Conservation (phyloP, 2,888 invertebrate genomes). For the Drosophila phalerata region DNA sequence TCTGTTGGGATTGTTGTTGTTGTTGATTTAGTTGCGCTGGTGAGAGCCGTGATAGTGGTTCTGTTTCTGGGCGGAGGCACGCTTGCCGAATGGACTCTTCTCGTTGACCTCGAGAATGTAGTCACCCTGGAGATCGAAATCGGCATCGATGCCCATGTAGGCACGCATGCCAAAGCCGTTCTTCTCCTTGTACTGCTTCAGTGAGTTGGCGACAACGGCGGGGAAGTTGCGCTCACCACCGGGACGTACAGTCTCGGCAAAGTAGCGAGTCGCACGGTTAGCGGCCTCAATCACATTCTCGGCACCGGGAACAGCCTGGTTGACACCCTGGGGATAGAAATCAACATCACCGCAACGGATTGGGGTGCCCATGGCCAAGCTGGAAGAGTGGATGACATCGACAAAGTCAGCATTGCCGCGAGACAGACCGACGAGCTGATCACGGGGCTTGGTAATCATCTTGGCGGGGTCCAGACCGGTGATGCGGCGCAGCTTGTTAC, state of each 20-base stretch:
- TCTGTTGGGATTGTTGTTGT: slow-evolving; percentile 11
- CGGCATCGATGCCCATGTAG: slow-evolving; percentile 82
- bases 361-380: slow-evolving; percentile 73
- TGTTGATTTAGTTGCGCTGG: slow-evolving; percentile 24
- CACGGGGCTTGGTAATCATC: slow-evolving; percentile 64
- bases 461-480: slow-evolving; percentile 84
- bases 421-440: slow-evolving; percentile 73
- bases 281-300: slow-evolving; percentile 81
- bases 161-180: slow-evolving; percentile 78
- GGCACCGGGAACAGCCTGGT: slow-evolving; percentile 76
- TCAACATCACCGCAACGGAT: slow-evolving; percentile 81
- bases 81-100: slow-evolving; percentile 82
- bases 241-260: slow-evolving; percentile 83
- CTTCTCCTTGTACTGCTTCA: slow-evolving; percentile 78
- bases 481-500: slow-evolving; percentile 82
- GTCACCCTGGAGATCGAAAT: slow-evolving; percentile 79
- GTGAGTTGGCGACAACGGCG: slow-evolving; percentile 81
- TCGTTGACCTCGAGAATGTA: slow-evolving; percentile 83
- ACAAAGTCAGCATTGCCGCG: slow-evolving; percentile 84
- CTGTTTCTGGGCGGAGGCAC: slow-evolving; percentile 74
- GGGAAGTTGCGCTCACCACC: slow-evolving; percentile 84
- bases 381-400: slow-evolving; percentile 84
- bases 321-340: slow-evolving; percentile 84
- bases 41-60: slow-evolving; percentile 69
- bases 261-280: slow-evolving; percentile 82